phyloP scores from a whole-genome alignment of 2,797 vertebrate genomes.

The Anniella stebbinsi region DNA sequence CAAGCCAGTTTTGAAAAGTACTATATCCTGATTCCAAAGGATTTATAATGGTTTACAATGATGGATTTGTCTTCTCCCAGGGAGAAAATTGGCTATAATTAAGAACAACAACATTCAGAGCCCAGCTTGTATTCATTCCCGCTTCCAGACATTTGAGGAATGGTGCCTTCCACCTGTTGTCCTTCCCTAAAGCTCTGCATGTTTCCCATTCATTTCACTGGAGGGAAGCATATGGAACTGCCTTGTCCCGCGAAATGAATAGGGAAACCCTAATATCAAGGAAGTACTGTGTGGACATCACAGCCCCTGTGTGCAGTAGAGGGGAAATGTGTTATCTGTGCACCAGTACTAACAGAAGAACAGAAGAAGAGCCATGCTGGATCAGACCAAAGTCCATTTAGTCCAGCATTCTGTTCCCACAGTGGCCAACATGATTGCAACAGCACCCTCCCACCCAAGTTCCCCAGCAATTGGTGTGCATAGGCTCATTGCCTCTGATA shows the following conservation, averaged over 20 bases:
- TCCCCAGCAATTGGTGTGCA: too few relatives aligned
- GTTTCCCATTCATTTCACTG: neutral
- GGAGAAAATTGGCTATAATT: constrained; percentile 47
- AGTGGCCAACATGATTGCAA: too few relatives aligned
- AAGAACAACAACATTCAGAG: constrained; percentile 13
- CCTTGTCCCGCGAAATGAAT: neutral
- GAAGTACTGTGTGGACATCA: neutral
- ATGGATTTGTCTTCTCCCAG: constrained; percentile 21
- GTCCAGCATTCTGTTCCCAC: too few relatives aligned
- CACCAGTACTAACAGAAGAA: too few relatives aligned
- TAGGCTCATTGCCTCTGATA: too few relatives aligned
- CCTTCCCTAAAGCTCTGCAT: neutral
- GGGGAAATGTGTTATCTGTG: neutral
- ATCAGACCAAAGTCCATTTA: too few relatives aligned
- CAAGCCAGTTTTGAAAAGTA: constrained; percentile 49
- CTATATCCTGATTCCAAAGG: constrained; percentile 51
- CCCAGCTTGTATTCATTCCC: too few relatives aligned
- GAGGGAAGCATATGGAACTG: neutral
- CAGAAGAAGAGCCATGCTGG: too few relatives aligned
- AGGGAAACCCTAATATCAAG: neutral
- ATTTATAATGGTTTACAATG: constrained; percentile 49
- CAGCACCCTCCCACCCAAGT: too few relatives aligned
- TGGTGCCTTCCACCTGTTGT: neutral
- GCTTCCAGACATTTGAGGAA: neutral
- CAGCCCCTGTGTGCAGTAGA: neutral